Evolutionary conservation across 2,113 vertebrate species (phyloP).

Genomic region (Shinisaurus crocodilurus): DNA sequence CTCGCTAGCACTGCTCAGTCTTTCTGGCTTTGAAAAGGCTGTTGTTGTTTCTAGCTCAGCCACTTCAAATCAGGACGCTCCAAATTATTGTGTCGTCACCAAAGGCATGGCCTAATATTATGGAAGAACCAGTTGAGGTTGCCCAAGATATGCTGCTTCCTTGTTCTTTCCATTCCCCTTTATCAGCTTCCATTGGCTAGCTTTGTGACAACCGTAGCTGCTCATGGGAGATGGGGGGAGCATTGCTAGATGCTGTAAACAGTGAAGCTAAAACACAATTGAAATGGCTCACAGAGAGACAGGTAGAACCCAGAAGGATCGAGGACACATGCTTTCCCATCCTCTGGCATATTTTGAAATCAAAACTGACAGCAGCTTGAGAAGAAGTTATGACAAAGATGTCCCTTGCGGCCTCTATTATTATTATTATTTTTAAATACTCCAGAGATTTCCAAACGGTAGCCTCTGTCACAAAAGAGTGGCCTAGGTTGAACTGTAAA

Average conservation of each 20-base stretch:
- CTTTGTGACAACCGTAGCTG: conserved; percentile 20
- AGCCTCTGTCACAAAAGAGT: neutral
- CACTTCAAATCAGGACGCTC: neutral
- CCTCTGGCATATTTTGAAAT: neutral
- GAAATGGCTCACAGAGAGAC: accelerated
- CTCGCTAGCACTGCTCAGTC: neutral
- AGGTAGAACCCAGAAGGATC: neutral
- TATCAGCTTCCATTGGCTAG: conserved; percentile 4
- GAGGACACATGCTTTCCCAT: neutral
- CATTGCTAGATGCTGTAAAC: neutral
- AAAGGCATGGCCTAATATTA: conserved; percentile 5
- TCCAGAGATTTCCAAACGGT: neutral
- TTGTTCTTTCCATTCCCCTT: neutral
- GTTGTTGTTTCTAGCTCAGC: neutral
- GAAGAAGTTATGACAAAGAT: neutral
- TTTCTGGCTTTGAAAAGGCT: neutral
- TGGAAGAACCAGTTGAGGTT: neutral
- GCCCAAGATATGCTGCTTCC: neutral
- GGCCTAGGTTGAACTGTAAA: neutral
- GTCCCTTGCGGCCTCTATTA: neutral
- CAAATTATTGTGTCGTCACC: accelerated
- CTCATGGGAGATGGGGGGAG: neutral
- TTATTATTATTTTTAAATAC: too few species aligned
- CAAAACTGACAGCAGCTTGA: neutral
- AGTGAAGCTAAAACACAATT: neutral